A percentile compares a stretch with the other conserved stretches of the same genome.
Conservation (phyloP, 1,140 invertebrate species). For the Ips nitidus region DNA sequence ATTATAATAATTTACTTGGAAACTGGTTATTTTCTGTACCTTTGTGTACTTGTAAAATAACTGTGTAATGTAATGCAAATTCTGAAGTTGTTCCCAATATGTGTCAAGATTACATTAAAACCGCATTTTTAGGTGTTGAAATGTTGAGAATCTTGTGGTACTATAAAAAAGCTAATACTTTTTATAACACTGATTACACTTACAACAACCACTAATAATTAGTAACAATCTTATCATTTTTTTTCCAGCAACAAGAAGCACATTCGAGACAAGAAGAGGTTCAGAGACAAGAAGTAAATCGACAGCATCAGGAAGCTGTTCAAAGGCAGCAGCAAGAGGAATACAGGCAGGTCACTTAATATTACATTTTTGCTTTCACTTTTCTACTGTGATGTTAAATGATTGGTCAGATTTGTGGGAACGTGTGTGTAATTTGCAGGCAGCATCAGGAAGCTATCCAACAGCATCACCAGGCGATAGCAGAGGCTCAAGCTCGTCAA, state of each 20-base stretch:
- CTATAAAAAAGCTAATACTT: too few species aligned
- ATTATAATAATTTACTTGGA: too few species aligned
- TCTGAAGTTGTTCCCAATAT: too few species aligned
- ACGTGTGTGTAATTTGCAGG: constrained; percentile 38
- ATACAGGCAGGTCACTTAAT: constrained; percentile 43
- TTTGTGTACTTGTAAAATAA: too few species aligned
- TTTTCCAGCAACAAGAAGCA: constrained; percentile 40
- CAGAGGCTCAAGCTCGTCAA: constrained; percentile 45
- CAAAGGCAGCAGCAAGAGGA: constrained; percentile 47
- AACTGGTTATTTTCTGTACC: too few species aligned
- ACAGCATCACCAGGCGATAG: constrained; percentile 45
- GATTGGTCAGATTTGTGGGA: constrained; percentile 33
- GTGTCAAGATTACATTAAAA: too few species aligned
- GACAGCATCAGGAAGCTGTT: constrained; percentile 47
- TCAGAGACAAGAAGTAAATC: constrained; percentile 43
- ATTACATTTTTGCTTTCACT: constrained; percentile 18
- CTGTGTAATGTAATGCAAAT: too few species aligned
- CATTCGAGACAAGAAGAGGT: constrained; percentile 44
- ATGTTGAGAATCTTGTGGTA: too few species aligned
- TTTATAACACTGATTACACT: too few species aligned
- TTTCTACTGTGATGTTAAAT: constrained; percentile 45
- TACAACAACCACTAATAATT: too few species aligned
- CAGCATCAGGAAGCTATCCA: constrained; percentile 44
- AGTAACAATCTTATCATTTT: too few species aligned
- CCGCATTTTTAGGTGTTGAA: too few species aligned